Evolutionary conservation across 1,140 invertebrate genomes (phyloP).

Genomic region (Episyrphus balteatus): DNA sequence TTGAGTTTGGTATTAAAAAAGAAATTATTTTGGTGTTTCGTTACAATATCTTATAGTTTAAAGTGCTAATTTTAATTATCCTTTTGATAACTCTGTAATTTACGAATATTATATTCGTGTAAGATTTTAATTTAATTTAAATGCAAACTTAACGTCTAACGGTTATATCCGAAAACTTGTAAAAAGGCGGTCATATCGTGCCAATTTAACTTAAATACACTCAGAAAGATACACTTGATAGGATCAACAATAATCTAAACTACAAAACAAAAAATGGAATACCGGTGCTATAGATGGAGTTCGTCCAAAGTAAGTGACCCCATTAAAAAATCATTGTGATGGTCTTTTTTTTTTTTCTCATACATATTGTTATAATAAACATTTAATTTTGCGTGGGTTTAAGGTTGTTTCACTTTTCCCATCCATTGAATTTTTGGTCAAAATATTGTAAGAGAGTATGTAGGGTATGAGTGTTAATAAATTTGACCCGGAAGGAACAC

Average conservation of each 20-base stretch:
- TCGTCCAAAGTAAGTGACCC: constrained; percentile 37
- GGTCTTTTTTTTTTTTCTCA: constrained; percentile 1
- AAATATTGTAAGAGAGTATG: background rate
- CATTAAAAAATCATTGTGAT: constrained; percentile 20
- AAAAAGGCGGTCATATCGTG: background rate
- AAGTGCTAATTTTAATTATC: too few relatives aligned
- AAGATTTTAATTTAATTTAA: too few relatives aligned
- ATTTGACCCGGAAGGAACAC: background rate
- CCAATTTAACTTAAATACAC: constrained; percentile 1
- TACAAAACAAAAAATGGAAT: constrained; percentile 32
- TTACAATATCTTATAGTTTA: too few relatives aligned
- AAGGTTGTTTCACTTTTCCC: background rate
- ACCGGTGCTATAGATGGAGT: constrained; percentile 36
- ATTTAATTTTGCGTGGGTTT: background rate
- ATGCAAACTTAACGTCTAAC: too few relatives aligned
- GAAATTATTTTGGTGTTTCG: too few relatives aligned
- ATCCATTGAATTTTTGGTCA: background rate
- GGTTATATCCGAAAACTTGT: constrained; percentile 3
- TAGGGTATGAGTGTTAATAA: background rate
- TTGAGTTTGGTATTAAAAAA: too few relatives aligned
- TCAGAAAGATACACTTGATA: constrained; percentile 19
- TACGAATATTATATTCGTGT: too few relatives aligned
- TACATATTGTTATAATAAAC: background rate
- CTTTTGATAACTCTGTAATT: too few relatives aligned
- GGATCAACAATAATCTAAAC: constrained; percentile 11